Evolutionary conservation across 2,888 invertebrate genomes (phyloP), one percentile per base, ranked within the genome.

Genomic region (Oligia fasciuncula): DNA sequence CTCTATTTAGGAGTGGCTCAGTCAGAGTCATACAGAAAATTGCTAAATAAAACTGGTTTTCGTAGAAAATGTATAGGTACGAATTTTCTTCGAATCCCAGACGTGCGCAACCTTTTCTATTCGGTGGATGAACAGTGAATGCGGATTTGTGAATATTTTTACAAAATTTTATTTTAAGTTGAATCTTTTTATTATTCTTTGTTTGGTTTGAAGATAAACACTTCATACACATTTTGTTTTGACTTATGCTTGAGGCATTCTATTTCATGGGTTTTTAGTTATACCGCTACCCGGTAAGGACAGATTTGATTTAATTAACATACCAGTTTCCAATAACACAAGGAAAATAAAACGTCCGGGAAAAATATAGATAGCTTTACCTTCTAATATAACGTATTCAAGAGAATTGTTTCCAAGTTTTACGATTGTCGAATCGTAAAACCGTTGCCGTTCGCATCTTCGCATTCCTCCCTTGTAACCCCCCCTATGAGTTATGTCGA

Each of bases 391-490:
- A 88, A 87, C 87, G 84, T 87, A 87, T 89, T 89, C 87, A 89
- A 88, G 84, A 86, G 92, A 91, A 92, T 92, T 91, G 93, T 93
- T 93, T 91, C 91, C 89, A 90, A 89, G 89, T 91, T 92, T 93
- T 91, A 93, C 93, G 93, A 92, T 88, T 89, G 87, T 89, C 84
- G 86, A 90, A 90, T 92, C 92, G 92, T 92, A 92, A 92, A 92
- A 91, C 77, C 87, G 89, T 89, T 88, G 86, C 88, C 88, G 90
- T 89, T 87, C 88, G 80, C 87, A 82, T 83, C 86, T 89, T 83
- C 81, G 77, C 80, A 71, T 80, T 70, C 79, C 85, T 81, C 85
- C 86, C 84, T 73, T 70, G 51, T 83, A 0, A 0, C 29, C 29
- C 84, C 88, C 89, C 88, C 83, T 88, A 90, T 92, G 91, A 93